Percentiles rank a stretch among this genome's conserved stretches.
Conservation (phyloP, 2,113 vertebrate species). For the Nycticryphes semicollaris region DNA sequence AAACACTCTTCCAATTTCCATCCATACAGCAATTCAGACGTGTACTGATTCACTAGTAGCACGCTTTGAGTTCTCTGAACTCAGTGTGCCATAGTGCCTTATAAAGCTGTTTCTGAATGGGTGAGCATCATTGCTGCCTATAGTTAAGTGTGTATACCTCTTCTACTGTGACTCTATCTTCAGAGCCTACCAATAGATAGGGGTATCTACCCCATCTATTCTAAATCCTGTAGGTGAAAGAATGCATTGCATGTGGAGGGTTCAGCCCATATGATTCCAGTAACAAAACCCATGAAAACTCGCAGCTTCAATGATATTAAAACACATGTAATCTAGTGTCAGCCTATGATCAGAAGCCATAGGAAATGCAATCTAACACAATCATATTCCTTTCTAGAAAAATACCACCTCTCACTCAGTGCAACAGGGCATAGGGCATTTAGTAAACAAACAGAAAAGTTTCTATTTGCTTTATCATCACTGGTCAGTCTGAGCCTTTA, state of each 20-base stretch:
- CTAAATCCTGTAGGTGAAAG: not conserved
- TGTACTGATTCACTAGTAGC: not conserved
- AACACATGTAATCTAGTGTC: rapidly evolving
- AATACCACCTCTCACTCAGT: not conserved
- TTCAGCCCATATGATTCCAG: not conserved
- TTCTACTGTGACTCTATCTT: not conserved
- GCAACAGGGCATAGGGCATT: not conserved
- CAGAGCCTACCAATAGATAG: not conserved
- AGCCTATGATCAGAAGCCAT: not conserved
- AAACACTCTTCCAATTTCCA: not conserved
- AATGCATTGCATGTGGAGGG: not conserved
- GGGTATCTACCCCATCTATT: not conserved
- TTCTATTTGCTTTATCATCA: not conserved
- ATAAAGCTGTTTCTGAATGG: not conserved
- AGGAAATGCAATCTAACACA: not conserved
- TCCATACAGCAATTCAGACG: not conserved
- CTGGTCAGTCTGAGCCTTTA: not conserved
- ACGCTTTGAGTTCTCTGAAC: not conserved
- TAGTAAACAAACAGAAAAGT: not conserved
- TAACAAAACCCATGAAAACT: not conserved
- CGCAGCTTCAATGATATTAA: not conserved
- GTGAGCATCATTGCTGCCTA: not conserved
- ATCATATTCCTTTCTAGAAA: not conserved
- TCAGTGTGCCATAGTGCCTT: not conserved
- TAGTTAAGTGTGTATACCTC: not conserved